A percentile compares a stretch with the other conserved stretches of the same genome.
These are phyloP conservation scores for Drosophila buzzatii DNA, from an alignment of 2,888 invertebrate genomes.

Conservation along the genomic window DNA sequence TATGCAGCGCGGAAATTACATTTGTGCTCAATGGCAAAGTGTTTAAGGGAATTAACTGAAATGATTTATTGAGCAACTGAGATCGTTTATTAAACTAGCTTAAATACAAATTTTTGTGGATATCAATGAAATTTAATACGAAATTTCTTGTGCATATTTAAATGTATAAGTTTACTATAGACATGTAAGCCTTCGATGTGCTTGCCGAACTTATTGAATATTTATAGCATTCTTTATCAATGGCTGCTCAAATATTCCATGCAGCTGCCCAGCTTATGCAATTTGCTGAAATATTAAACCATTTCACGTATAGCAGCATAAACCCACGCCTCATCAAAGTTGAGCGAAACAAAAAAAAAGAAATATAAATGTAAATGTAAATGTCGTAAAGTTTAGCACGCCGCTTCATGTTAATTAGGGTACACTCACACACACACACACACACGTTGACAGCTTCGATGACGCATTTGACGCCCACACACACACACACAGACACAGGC, in stretches of 20 bases:
- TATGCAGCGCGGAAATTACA: constrained; percentile 4
- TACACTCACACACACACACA: neutral
- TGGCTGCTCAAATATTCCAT: neutral
- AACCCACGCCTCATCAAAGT: constrained; percentile 29
- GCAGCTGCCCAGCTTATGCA: constrained; percentile 18
- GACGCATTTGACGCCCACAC: constrained; percentile 43
- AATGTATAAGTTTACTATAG: neutral
- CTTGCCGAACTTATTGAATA: neutral
- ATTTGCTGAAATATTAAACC: neutral
- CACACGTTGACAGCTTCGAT: constrained; percentile 14
- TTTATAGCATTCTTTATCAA: neutral
- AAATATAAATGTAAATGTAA: constrained; percentile 9
- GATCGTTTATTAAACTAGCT: neutral
- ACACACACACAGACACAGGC: constrained; percentile 6
- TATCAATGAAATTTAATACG: neutral
- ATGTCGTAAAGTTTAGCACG: constrained; percentile 34
- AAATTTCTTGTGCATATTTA: neutral
- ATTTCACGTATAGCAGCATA: neutral
- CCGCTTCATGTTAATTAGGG: constrained; percentile 56
- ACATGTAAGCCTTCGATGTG: neutral
- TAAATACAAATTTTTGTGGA: neutral
- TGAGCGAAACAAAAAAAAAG: neutral
- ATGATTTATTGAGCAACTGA: constrained; percentile 14
- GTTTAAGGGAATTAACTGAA: neutral
- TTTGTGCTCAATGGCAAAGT: constrained; percentile 8